phyloP scores from a whole-genome alignment of 2,797 vertebrate species.

The Spondyliosoma cantharus region DNA sequence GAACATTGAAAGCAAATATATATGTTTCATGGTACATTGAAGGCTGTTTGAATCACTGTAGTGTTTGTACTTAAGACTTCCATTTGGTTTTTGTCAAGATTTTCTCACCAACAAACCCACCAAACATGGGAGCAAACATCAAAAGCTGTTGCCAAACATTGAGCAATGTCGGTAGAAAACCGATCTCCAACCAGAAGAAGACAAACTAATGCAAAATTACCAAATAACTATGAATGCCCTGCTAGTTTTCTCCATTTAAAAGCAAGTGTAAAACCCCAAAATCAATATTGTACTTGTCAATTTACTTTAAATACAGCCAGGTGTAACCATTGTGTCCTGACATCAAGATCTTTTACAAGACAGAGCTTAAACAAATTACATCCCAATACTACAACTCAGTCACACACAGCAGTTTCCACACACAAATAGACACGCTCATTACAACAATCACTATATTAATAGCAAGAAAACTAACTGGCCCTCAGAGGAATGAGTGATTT shows the following conservation, averaged over 20 bases:
- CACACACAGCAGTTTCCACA: constrained; percentile 12
- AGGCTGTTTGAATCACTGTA: constrained; percentile 16
- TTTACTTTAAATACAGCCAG: too few species aligned
- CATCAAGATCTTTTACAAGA: background rate
- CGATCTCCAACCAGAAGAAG: background rate
- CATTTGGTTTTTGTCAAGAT: constrained; percentile 32
- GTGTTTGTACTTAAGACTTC: constrained; percentile 34
- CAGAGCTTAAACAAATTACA: background rate
- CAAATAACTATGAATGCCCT: background rate
- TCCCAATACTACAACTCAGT: constrained; percentile 5
- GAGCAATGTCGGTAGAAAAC: constrained; percentile 25
- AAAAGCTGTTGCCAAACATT: constrained; percentile 24
- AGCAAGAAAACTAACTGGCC: constrained; percentile 11
- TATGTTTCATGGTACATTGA: constrained; percentile 13
- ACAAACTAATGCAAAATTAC: background rate
- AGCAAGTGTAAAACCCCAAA: background rate
- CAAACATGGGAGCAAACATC: constrained; percentile 23
- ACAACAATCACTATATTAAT: constrained; percentile 26
- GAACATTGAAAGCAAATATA: constrained; percentile 35
- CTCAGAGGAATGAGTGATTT: constrained; percentile 17
- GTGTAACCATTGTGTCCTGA: background rate
- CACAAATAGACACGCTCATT: constrained; percentile 14
- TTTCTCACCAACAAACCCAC: constrained; percentile 46
- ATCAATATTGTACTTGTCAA: too few species aligned
- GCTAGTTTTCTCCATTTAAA: background rate